These are phyloP conservation scores for Porites lutea DNA, from an alignment of 64 coral and sea anemone genomes.

Conservation along the genomic window DNA sequence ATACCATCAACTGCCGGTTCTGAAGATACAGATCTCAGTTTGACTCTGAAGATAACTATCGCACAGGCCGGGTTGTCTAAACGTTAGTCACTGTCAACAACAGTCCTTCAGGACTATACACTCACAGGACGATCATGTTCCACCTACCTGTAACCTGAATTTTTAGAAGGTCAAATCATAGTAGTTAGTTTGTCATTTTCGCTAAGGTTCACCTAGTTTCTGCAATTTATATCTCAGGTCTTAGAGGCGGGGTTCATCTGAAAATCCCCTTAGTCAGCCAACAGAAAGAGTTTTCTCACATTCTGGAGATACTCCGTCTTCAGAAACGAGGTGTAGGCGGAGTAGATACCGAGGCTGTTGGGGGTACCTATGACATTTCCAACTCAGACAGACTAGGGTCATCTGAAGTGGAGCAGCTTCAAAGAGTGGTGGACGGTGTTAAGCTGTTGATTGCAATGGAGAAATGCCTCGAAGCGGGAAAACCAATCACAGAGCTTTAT, in stretches of 20 bases:
- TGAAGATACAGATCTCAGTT: no score
- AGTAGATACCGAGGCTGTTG: conserved; percentile 82
- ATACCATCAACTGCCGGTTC: no score
- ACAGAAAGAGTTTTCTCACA: conserved; percentile 64
- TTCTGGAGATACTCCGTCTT: conserved; percentile 64
- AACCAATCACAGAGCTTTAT: conserved; percentile 56
- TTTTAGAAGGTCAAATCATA: no score
- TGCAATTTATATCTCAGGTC: background rate
- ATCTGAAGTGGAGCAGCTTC: conserved; percentile 89
- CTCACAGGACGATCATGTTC: no score
- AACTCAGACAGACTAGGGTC: conserved; percentile 87
- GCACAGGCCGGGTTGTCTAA: no score
- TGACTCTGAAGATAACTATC: no score
- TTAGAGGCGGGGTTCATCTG: conserved; percentile 83
- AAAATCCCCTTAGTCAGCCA: conserved; percentile 80
- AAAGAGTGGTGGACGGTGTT: conserved; percentile 83
- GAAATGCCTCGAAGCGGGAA: conserved; percentile 75
- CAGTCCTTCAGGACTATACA: no score
- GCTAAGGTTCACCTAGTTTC: no score
- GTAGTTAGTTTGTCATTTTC: no score
- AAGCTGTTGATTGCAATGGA: conserved; percentile 83
- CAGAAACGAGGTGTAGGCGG: conserved; percentile 92
- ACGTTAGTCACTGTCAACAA: no score
- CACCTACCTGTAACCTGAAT: no score
- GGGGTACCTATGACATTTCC: conserved; percentile 84